Base-by-base conservation (phyloP, 2,888 invertebrate species). In the Andrena dorsata region DNA sequence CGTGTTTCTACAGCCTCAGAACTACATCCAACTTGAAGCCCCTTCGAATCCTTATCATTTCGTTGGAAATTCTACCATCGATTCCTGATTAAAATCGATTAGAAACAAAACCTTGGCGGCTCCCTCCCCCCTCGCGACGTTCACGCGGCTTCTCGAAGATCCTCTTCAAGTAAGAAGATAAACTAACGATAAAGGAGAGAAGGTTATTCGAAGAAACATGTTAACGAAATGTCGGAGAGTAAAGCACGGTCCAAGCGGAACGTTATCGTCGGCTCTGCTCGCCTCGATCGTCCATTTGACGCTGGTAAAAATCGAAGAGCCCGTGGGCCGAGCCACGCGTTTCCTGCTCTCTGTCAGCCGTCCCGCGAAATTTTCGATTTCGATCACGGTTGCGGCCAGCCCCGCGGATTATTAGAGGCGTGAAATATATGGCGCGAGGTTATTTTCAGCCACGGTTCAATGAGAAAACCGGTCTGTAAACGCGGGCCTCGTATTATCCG, bases 401-500 rank as follows among this genome's bases (percentile, higher is more conserved):
- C n/a, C 10, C 41, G 49, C 53, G 26, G 56, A 30, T 63, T 72
- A 60, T 76, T 60, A 60, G 51, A 80, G 58, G 61, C 28, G 41
- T 60, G 70, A 80, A 76, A 76, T 76, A 72, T 69, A 64, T 58
- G 58, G 41, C 64, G 63, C 68, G 63, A 53, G 77, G 77, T 71
- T 82, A 83, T 82, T 83, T 82, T 82, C 64, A 82, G 78, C 74
- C 56, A 35, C 58, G 77, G 78, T 82, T 76, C 82, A 78, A 83
- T 77, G 77, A 73, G 83, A 82, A 78, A 83, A 83, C 82, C 83
- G 83, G 83, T 83, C 83, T 49, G 82, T 65, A 72, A 77, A 70
- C 61, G 64, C 70, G 69, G 35, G 41, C 60, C 56, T 74, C 78
- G 70, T 47, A 71, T 82, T 83, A 83, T 82, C 76, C 80, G 60